Base-by-base conservation (phyloP, 2,113 vertebrate genomes). In the Aleadryas rufinucha region DNA sequence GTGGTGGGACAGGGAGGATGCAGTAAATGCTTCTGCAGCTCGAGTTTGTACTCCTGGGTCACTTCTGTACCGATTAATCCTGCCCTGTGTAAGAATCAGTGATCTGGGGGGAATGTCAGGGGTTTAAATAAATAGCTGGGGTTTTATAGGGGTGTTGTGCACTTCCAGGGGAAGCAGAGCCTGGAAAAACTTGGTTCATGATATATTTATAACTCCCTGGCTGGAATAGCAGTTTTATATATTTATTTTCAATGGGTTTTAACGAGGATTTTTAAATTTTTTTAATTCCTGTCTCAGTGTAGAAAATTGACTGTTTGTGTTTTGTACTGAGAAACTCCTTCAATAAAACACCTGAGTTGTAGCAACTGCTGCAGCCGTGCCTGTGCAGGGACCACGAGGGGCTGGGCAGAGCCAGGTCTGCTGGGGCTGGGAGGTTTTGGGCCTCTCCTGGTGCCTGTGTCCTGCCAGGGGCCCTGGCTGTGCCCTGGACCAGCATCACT, bases 291-390 rank as follows among this genome's bases (percentile, higher is more conserved):
- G 6, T 81, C 52, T 76, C 18, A 7, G 2, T 33, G 69, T 13
- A 82, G 56, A 81, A 49, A 61, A 42, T 13, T 2, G 17, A 37
- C 60, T 90, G 94, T 24, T 91, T 28, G 37, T 11, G 61, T 87
- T 97, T 97, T 95, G 75, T 96, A 96, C 63, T 83, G 85, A 80
- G 80, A 45, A 89, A 77, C 44, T 8, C 18, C 15, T 61, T 72
- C 16, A 88, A 93, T 97, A 98, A 98, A 97, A 50, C 28, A n/a
- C 27, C 66, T 52, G 44, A 37, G 41, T 93, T 59, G n/a, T 21
- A 28, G 16, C 31, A 44, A 41, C 64, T 57, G 4, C 13, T 14
- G 35, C 17, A 42, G 60, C 52, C 45, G 0, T 33, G 69, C 23
- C 13, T 39, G 54, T 20, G 24, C 12, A 13, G 35, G 39, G 53